Evolutionary conservation across 2,113 vertebrate species (phyloP).

Genomic region (Noturus placidus): DNA sequence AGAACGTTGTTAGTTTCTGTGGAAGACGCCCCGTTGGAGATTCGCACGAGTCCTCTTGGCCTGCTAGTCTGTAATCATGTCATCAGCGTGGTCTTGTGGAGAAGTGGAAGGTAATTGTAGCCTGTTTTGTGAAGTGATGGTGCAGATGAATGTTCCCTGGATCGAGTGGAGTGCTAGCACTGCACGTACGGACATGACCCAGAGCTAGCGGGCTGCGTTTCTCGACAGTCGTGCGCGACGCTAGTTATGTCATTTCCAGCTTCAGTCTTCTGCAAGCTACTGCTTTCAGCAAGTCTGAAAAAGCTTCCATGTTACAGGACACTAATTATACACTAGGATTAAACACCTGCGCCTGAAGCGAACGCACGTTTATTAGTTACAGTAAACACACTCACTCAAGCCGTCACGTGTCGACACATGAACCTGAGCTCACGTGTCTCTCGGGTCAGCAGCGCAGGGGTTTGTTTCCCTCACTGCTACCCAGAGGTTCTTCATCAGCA

Average conservation of each 20-base stretch:
- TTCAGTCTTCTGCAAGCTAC: not conserved
- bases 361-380: not conserved
- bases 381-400: not conserved
- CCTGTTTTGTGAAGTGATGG: constrained; percentile 1
- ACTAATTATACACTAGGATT: not conserved
- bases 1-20: not conserved
- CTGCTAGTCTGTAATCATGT: constrained; percentile 36
- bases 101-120: constrained; percentile 18
- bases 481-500: constrained; percentile 12
- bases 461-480: not conserved
- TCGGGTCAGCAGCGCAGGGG: not conserved
- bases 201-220: not conserved
- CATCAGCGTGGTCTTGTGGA: constrained; percentile 11
- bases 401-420: not conserved
- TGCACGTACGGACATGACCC: not conserved
- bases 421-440: not conserved
- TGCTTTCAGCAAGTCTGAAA: not conserved
- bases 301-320: not conserved
- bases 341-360: not conserved
- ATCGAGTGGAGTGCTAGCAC: not conserved
- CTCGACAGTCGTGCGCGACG: not conserved
- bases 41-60: not conserved
- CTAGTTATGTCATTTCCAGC: not conserved
- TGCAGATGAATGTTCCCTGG: constrained; percentile 6
- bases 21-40: not conserved